Percentiles rank a stretch among this genome's conserved stretches.
Evolutionary conservation across 2,113 vertebrate genomes (phyloP).

Genomic region (Antechinus stuartii): DNA sequence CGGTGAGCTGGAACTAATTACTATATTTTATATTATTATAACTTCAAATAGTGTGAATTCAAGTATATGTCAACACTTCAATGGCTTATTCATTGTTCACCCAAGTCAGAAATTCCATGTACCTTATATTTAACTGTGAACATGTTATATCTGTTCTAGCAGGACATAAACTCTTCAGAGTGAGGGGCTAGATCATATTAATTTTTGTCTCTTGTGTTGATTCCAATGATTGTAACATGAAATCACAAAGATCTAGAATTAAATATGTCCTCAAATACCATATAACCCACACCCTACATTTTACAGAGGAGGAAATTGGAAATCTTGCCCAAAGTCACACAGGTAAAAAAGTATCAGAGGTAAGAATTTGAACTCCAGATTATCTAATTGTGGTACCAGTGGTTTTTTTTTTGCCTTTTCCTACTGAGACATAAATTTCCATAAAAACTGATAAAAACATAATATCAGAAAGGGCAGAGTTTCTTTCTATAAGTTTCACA

Average conservation of each 20-base stretch:
- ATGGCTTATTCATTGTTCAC: neutral
- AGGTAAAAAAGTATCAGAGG: neutral
- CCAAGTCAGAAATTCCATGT: neutral
- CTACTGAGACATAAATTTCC: slow-evolving; percentile 6
- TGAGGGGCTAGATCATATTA: neutral
- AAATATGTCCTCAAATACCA: neutral
- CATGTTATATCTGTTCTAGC: neutral
- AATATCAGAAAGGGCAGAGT: neutral
- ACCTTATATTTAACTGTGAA: neutral
- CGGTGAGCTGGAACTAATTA: neutral
- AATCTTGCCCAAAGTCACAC: neutral
- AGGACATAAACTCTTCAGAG: neutral
- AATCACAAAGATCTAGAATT: neutral
- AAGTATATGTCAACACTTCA: neutral
- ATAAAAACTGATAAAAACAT: slow-evolving; percentile 22
- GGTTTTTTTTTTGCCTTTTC: neutral
- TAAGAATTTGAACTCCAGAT: neutral
- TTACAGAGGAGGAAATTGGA: neutral
- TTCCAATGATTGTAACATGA: neutral
- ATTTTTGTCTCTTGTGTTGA: neutral
- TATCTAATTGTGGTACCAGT: neutral
- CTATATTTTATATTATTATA: neutral
- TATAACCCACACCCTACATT: neutral
- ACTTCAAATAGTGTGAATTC: neutral
- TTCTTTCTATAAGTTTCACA: slow-evolving; percentile 20